Evolutionary conservation across 2,113 vertebrate genomes (phyloP), one percentile per base, ranked within the genome.

Genomic region (Mohoua ochrocephala): DNA sequence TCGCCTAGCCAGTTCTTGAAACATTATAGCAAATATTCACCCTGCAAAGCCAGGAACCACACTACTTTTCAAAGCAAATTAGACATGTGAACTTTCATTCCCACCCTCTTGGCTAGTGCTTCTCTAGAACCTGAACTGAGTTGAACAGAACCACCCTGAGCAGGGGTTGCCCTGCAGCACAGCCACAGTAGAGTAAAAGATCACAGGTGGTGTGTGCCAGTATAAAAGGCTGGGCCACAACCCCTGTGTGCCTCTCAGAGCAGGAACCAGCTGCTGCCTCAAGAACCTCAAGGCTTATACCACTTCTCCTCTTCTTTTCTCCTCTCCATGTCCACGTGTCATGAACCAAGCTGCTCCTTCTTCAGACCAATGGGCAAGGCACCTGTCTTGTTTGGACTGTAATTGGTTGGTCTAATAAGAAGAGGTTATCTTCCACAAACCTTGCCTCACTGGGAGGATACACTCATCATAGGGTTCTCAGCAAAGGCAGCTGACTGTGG

Each of bases 401-500:
- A 88, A 84, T 2, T 45, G 21, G 35, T 16, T 81, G 50, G 27
- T 35, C 45, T 70, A 61, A 44, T 30, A 74, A 82, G 59, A 42
- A 54, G n/a, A 54, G 16, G 24, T 65, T 44, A 37, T 60, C 61
- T 61, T n/a, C 39, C 54, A 61, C 47, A 81, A 61, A 41, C 59
- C 30, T 27, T 56, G 30, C 49, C 70, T 49, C 41, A 27, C 44
- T 53, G 49, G 35, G 56, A 45, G 68, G 31, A 31, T 6, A 33
- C 0, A 0, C 26, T 60, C 61, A 57, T 8, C 0, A 2, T 1
- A 27, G 27, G 50, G 31, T 7, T 77, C 49, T 35, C 45, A 68
- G 53, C 49, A 76, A 59, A 75, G 81, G 81, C 89, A 95, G 69
- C 68, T 87, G 70, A 60, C 49, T n/a, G 21, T 1, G 5, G 24